These are phyloP conservation scores for Porites lutea DNA, from an alignment of 64 coral and sea anemone genomes.

Conservation along the genomic window DNA sequence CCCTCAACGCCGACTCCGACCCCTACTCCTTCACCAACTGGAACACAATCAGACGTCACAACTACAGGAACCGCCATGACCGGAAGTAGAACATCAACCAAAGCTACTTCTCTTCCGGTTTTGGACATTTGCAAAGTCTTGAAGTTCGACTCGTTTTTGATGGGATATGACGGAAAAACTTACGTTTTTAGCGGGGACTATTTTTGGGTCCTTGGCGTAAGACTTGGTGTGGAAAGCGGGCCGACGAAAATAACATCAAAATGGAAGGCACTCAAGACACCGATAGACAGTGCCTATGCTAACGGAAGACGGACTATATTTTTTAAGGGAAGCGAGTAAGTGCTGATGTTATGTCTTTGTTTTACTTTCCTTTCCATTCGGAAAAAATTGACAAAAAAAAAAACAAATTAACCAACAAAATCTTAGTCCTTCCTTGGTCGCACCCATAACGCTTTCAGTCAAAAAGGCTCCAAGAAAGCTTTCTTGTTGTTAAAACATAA, in stretches of 20 bases:
- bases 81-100: background rate
- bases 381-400: too few relatives aligned
- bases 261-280: slow-evolving; percentile 57
- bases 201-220: slow-evolving; percentile 53
- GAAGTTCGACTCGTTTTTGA: slow-evolving; percentile 57
- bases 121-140: slow-evolving; percentile 15
- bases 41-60: background rate
- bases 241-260: slow-evolving; percentile 42
- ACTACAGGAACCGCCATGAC: background rate
- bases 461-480: too few relatives aligned
- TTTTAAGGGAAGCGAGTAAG: slow-evolving; percentile 64
- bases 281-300: slow-evolving; percentile 60
- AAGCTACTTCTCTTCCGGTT: background rate
- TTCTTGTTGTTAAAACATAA: too few relatives aligned
- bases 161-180: slow-evolving; percentile 26
- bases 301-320: slow-evolving; percentile 51
- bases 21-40: background rate
- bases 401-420: too few relatives aligned
- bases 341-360: background rate
- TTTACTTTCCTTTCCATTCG: too few relatives aligned
- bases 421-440: too few relatives aligned
- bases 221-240: slow-evolving; percentile 35
- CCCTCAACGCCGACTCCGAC: background rate
- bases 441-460: too few relatives aligned
- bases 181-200: slow-evolving; percentile 64